phyloP scores from a whole-genome alignment of 2,113 vertebrate species.

The Sturnira hondurensis region DNA sequence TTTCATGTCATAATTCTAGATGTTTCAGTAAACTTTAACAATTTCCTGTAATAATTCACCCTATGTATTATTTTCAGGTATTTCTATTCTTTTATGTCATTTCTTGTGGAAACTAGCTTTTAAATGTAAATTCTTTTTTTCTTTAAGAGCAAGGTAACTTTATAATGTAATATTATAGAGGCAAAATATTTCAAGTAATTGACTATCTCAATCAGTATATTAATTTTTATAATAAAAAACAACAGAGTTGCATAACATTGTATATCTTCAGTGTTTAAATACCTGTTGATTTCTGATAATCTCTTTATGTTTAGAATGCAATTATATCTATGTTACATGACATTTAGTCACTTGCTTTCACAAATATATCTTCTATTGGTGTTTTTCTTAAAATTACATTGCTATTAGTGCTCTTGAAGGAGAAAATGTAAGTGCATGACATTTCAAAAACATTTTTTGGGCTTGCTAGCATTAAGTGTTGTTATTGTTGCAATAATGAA shows the following conservation, averaged over 20 bases:
- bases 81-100: background rate
- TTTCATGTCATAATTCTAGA: background rate
- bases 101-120: background rate
- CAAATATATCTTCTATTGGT: background rate
- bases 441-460: background rate
- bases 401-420: background rate
- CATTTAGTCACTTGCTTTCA: background rate
- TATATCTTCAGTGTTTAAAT: background rate
- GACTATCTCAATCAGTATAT: background rate
- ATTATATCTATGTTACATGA: background rate
- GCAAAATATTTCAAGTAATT: background rate
- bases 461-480: background rate
- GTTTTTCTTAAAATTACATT: background rate
- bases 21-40: background rate
- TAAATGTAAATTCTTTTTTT: background rate
- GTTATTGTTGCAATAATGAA: background rate
- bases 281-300: background rate
- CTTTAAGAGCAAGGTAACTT: background rate
- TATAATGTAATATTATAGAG: background rate
- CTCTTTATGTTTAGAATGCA: background rate
- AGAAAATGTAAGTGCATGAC: background rate
- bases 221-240: background rate
- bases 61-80: background rate
- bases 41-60: background rate
- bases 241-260: background rate